These are phyloP conservation scores for Cossypha polioptera DNA, from an alignment of 2,797 vertebrate genomes.

Conservation along the genomic window DNA sequence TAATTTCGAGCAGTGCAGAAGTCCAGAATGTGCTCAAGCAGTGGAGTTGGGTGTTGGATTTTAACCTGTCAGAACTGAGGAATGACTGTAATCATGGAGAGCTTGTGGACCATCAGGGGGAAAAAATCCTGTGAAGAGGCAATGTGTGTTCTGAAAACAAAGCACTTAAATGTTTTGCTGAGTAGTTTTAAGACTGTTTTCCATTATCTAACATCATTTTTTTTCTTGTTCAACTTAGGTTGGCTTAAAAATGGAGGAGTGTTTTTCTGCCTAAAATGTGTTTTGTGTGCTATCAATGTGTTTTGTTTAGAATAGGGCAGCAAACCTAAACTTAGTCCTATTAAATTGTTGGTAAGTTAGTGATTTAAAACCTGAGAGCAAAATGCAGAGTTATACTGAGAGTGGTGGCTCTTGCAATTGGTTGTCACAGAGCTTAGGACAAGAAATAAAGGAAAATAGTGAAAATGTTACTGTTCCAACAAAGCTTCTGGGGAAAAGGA, in stretches of 20 bases:
- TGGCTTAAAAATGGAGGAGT: neutral
- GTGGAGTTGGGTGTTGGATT: neutral
- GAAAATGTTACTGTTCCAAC: neutral
- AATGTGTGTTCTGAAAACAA: neutral
- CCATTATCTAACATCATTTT: neutral
- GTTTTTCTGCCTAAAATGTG: neutral
- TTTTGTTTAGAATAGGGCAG: neutral
- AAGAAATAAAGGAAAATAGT: neutral
- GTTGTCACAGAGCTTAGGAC: neutral
- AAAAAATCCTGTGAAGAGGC: accelerated
- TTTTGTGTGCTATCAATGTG: accelerated
- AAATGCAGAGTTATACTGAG: neutral
- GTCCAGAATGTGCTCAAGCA: neutral
- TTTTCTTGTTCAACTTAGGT: accelerated
- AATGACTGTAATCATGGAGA: accelerated
- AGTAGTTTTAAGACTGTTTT: neutral
- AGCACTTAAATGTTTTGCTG: neutral
- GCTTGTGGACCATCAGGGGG: accelerated
- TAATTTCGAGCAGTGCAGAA: neutral
- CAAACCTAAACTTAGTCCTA: neutral
- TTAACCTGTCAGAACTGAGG: neutral
- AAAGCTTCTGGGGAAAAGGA: accelerated
- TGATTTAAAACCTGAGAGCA: neutral
- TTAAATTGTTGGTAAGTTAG: neutral
- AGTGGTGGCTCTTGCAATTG: neutral